phyloP scores from a whole-genome alignment of 2,888 invertebrate species.

The Sthenelais limicola region DNA sequence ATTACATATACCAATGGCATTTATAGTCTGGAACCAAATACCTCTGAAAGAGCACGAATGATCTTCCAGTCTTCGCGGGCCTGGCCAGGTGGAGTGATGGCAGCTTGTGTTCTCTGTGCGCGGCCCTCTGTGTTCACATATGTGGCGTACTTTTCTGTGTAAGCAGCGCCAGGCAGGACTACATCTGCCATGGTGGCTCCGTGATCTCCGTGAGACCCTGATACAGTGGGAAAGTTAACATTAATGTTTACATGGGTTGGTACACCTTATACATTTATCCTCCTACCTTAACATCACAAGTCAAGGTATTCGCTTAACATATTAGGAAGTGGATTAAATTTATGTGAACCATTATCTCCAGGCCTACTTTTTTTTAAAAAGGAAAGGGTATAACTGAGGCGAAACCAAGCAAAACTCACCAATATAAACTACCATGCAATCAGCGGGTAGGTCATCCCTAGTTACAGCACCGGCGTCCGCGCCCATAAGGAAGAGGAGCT shows the following conservation, averaged over 20 bases:
- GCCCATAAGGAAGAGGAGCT: slow-evolving; percentile 90
- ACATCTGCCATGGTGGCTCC: slow-evolving; percentile 95
- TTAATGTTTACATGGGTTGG: background rate
- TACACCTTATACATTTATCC: too few species aligned
- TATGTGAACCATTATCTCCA: too few species aligned
- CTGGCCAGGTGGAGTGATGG: slow-evolving; percentile 91
- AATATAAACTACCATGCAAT: slow-evolving; percentile 88
- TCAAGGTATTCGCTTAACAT: slow-evolving; percentile 2
- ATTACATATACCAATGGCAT: too few species aligned
- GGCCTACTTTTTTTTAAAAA: too few species aligned
- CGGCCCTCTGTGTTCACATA: slow-evolving; percentile 99
- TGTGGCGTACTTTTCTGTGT: slow-evolving; percentile 98
- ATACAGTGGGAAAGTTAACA: background rate
- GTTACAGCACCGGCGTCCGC: slow-evolving; percentile 91
- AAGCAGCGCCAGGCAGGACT: slow-evolving; percentile 93
- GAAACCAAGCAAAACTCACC: slow-evolving; percentile 70
- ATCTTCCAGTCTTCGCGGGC: slow-evolving; percentile 99
- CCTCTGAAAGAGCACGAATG: slow-evolving; percentile 95
- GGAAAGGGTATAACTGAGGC: too few species aligned
- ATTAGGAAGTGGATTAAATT: too few species aligned
- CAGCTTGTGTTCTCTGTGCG: slow-evolving; percentile 89
- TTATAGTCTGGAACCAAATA: too few species aligned
- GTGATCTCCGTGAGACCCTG: slow-evolving; percentile 85
- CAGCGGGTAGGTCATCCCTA: slow-evolving; percentile 83
- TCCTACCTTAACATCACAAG: too few species aligned